Evolutionary conservation across 2,113 vertebrate genomes (phyloP).

Genomic region (Anarhynchus alexandrinus): DNA sequence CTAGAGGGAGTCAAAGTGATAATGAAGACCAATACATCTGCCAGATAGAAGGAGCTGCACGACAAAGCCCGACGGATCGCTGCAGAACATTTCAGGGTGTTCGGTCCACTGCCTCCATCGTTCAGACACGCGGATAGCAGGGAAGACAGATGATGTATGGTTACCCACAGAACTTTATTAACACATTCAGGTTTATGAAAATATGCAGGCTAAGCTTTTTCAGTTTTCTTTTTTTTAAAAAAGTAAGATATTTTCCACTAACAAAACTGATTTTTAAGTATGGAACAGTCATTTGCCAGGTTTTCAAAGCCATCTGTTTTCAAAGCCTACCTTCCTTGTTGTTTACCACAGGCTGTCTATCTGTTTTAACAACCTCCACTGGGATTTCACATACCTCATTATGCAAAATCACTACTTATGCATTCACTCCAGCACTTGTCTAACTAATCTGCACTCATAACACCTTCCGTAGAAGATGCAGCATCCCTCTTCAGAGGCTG

Average conservation of each 20-base stretch:
- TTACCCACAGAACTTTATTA: conserved; percentile 63
- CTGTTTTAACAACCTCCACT: conserved; percentile 85
- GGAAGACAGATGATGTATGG: conserved; percentile 7
- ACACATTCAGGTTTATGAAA: conserved; percentile 61
- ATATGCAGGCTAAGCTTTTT: conserved; percentile 65
- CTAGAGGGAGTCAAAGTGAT: background rate
- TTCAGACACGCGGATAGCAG: background rate
- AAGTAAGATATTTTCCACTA: conserved; percentile 60
- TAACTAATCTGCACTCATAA: conserved; percentile 78
- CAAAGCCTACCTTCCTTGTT: conserved; percentile 80
- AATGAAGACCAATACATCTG: background rate
- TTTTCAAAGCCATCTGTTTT: conserved; percentile 85
- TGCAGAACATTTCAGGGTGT: background rate
- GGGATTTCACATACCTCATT: conserved; percentile 82
- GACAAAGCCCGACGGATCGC: fast-evolving
- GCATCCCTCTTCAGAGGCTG: conserved; percentile 66
- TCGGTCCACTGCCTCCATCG: background rate
- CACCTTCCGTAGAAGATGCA: conserved; percentile 70
- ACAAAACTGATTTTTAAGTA: conserved; percentile 75
- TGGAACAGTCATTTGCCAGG: conserved; percentile 75
- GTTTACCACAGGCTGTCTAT: conserved; percentile 82
- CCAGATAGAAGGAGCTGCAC: background rate
- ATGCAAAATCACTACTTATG: conserved; percentile 79
- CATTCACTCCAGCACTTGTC: conserved; percentile 77
- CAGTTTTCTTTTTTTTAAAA: background rate